These are phyloP conservation scores for Chinchilla lanigera DNA, from an alignment of 2,113 vertebrate genomes.

Conservation along the genomic window DNA sequence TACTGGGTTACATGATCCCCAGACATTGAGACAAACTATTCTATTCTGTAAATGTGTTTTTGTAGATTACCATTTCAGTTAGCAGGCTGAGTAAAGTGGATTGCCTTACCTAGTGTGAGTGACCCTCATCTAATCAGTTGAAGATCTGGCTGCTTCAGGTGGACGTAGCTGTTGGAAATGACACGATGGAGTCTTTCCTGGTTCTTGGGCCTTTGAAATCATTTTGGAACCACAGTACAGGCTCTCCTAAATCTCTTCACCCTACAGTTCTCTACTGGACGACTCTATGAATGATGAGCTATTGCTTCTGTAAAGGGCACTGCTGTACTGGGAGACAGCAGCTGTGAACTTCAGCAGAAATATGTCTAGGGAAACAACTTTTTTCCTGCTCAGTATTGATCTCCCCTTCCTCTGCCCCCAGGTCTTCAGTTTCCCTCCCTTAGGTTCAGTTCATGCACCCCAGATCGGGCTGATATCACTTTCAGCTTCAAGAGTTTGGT, in stretches of 20 bases:
- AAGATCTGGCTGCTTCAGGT: background rate
- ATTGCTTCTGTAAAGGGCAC: background rate
- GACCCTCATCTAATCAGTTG: background rate
- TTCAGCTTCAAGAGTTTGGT: background rate
- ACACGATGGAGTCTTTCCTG: background rate
- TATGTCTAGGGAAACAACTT: background rate
- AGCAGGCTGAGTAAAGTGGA: background rate
- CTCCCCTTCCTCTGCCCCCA: background rate
- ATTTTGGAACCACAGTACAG: background rate
- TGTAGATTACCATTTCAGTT: background rate
- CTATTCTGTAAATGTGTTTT: background rate
- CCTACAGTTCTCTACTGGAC: too few species aligned
- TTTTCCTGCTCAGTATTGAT: background rate
- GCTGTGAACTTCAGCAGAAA: background rate
- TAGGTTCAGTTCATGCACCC: background rate
- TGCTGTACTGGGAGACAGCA: background rate
- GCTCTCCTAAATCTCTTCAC: background rate
- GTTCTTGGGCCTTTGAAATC: background rate
- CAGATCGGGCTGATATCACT: background rate
- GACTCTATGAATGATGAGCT: background rate
- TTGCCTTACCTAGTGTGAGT: background rate
- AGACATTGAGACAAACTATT: background rate
- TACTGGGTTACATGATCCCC: background rate
- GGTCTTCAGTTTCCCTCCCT: background rate
- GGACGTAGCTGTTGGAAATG: background rate